A percentile compares a stretch with the other conserved stretches of the same genome.
Conservation (phyloP, 2,113 vertebrate species). For the Spheniscus mendiculus region DNA sequence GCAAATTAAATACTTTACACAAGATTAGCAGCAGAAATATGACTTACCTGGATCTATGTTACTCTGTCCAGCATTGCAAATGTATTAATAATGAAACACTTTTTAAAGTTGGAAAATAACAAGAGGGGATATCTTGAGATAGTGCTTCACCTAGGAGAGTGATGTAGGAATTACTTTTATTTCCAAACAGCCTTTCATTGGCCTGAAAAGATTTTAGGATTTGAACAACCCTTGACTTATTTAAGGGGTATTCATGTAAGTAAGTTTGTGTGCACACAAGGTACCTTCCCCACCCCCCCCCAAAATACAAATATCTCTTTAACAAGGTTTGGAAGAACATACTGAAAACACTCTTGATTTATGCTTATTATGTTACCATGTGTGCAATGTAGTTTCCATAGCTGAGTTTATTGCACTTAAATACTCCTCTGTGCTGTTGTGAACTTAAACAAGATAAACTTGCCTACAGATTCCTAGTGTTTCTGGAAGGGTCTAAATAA, state of each 20-base stretch:
- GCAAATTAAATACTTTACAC: background rate
- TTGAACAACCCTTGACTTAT: background rate
- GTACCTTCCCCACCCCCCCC: no score
- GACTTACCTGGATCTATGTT: slow-evolving; percentile 12
- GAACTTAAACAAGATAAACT: background rate
- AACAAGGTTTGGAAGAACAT: background rate
- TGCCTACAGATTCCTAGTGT: background rate
- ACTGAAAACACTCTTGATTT: background rate
- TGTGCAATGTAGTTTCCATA: background rate
- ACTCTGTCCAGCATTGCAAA: background rate
- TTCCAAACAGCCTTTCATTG: background rate
- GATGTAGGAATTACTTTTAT: background rate
- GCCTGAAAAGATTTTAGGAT: background rate
- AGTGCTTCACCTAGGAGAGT: background rate
- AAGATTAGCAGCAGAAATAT: slow-evolving; percentile 14
- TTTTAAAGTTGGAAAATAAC: background rate
- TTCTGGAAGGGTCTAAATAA: background rate
- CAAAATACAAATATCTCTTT: background rate
- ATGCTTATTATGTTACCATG: background rate
- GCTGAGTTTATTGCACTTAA: background rate
- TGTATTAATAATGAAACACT: background rate
- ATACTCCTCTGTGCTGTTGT: background rate
- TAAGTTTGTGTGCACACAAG: background rate
- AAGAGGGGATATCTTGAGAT: background rate
- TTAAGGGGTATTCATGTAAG: background rate